These are phyloP conservation scores for Andrena minutula DNA, from an alignment of 2,888 invertebrate species.

Conservation along the genomic window DNA sequence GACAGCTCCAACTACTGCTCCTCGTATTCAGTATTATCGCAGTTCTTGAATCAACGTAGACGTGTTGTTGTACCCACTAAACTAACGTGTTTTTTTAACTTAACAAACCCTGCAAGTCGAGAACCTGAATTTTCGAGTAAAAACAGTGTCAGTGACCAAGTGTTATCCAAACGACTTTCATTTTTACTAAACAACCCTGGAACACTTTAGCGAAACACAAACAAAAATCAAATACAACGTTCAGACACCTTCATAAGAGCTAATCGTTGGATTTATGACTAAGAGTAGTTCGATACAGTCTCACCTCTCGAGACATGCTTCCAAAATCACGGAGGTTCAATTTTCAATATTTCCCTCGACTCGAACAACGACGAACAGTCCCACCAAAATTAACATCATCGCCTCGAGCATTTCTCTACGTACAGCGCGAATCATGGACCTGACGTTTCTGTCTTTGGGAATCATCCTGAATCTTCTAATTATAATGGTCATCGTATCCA, in stretches of 20 bases:
- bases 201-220: not conserved
- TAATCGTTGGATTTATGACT: not conserved
- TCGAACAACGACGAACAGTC: not conserved
- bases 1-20: not conserved
- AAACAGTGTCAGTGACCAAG: not conserved
- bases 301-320: not conserved
- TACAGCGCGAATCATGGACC: constrained; percentile 37
- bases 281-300: not conserved
- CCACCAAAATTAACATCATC: constrained; percentile 58
- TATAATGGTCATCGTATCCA: constrained; percentile 30
- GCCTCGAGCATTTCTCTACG: constrained; percentile 20
- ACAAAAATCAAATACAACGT: not conserved
- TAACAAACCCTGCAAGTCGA: not conserved
- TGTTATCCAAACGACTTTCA: not conserved
- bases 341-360: not conserved
- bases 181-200: not conserved
- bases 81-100: not conserved
- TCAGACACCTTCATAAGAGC: not conserved
- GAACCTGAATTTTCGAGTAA: no score
- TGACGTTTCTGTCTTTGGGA: constrained; percentile 37
- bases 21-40: constrained; percentile 19
- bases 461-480: constrained; percentile 46
- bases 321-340: not conserved
- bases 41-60: not conserved
- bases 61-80: not conserved